Base-by-base conservation (phyloP, 1,140 invertebrate species). In the Macrobrachium rosenbergii region DNA sequence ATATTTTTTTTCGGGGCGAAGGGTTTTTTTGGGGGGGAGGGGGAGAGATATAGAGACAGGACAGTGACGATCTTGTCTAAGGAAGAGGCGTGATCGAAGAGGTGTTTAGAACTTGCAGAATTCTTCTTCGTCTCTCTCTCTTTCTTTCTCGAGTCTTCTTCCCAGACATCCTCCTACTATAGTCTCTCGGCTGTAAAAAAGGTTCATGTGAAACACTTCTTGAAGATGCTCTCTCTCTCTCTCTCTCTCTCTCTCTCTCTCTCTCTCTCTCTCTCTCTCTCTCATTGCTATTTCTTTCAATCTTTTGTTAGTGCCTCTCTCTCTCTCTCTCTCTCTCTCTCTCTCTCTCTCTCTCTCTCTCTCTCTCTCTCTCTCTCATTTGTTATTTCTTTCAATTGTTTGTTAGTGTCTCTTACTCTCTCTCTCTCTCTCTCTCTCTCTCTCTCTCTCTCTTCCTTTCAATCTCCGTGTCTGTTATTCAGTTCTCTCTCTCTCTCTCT, bases 241-340 rank as follows among this genome's bases (percentile, higher is more conserved):
- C 77, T 79, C 77, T 79, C 77, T 62, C 45, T 79, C 59, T 80
- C 60, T 63, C 60, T 63, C 60, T 63, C 78, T 62, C 78, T 63
- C 78, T 77, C 75, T 77, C 75, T 77, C 75, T 77, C 75, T 77
- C 75, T 77, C 75, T 77, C 78, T 80, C 78, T 80, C 78, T 80
- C 78, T 63, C 43, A 37, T 43, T 52, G 21, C 37, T 5, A 5
- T 37, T 12, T 0, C 67, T 12, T 21, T 72, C n/a, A 23, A 11
- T 11, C 21, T 6, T 72, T 5, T n/a, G 11, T 23, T 2, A 5
- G 37, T 23, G 11, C n/a, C 17, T 43, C 11, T 14, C 28, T 23
- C 37, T 52, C 21, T 77, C 75, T 58, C 75, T 77, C 75, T 77
- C 75, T 77, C 75, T 58, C 28, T 77, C 75, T 73, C 43, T 77